phyloP scores from a whole-genome alignment of 2,888 invertebrate species.

The Synergus laeviventris region DNA sequence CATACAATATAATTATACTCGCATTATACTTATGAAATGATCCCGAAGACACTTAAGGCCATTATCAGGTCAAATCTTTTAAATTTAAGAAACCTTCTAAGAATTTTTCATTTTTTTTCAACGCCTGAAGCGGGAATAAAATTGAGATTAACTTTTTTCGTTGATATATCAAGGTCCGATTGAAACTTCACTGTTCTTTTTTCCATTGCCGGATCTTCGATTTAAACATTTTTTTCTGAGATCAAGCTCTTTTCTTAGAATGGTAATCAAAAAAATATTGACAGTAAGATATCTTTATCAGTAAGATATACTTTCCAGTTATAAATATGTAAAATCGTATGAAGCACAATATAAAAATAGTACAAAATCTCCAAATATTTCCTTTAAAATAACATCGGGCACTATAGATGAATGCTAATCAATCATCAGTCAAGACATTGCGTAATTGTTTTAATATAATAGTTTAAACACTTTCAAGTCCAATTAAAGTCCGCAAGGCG shows the following conservation, averaged over 20 bases:
- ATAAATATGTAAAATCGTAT: conserved; percentile 1
- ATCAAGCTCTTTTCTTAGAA: not conserved
- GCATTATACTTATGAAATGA: not conserved
- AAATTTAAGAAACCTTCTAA: not conserved
- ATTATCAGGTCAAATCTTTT: not conserved
- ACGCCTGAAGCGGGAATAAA: not conserved
- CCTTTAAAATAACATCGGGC: not conserved
- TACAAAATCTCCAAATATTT: not conserved
- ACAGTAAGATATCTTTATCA: not conserved
- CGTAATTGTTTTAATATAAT: not conserved
- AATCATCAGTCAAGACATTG: not conserved
- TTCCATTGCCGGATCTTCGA: not conserved
- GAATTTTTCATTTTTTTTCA: not conserved
- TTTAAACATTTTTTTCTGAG: not conserved
- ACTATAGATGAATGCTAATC: not conserved
- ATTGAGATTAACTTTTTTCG: not conserved
- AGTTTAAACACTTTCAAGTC: not conserved
- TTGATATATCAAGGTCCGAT: not conserved
- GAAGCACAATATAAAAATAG: conserved; percentile 16
- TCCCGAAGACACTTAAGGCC: not conserved
- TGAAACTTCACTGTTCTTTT: not conserved
- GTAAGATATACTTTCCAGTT: not conserved
- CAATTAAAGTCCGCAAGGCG: not conserved
- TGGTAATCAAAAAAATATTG: not conserved
- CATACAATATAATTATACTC: conserved; percentile 14